phyloP scores from a whole-genome alignment of 64 coral and sea anemone species.

The Anthopleura sola region DNA sequence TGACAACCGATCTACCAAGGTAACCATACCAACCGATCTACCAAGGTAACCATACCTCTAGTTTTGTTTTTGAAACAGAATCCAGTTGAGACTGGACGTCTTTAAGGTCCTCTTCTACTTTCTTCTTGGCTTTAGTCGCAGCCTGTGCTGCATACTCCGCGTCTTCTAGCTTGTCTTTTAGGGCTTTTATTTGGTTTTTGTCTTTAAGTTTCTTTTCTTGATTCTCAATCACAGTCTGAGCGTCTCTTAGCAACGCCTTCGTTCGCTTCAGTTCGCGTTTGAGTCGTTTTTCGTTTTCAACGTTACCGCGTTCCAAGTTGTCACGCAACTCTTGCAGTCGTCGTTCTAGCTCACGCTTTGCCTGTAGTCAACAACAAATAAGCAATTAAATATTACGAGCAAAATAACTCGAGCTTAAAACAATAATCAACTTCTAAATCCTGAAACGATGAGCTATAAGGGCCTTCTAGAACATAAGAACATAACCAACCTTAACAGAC shows the following conservation, averaged over 20 bases:
- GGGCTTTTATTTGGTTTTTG: slow-evolving; percentile 70
- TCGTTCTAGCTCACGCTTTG: slow-evolving; percentile 77
- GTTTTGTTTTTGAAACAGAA: slow-evolving; percentile 49
- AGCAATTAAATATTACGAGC: neutral
- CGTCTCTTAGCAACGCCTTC: slow-evolving; percentile 93
- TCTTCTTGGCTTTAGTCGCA: slow-evolving; percentile 68
- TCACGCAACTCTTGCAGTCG: slow-evolving; percentile 83
- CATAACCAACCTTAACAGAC: slow-evolving; percentile 94
- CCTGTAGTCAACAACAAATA: slow-evolving; percentile 20
- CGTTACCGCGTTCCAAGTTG: slow-evolving; percentile 63
- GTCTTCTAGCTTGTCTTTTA: slow-evolving; percentile 94
- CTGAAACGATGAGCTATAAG: too few relatives aligned
- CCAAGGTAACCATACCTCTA: slow-evolving; percentile 50
- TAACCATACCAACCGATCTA: slow-evolving; percentile 26
- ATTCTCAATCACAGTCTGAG: slow-evolving; percentile 81
- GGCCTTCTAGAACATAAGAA: too few relatives aligned
- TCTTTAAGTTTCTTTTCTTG: slow-evolving; percentile 85
- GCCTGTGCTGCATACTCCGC: slow-evolving; percentile 57
- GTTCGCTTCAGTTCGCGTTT: slow-evolving; percentile 91
- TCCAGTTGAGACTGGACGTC: slow-evolving; percentile 82
- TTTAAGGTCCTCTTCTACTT: slow-evolving; percentile 81
- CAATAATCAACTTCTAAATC: too few relatives aligned
- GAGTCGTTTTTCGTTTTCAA: slow-evolving; percentile 68
- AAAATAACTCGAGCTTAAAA: neutral
- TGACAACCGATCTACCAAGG: neutral